A percentile compares a stretch with the other conserved stretches of the same genome.
phyloP scores from a whole-genome alignment of 1,140 invertebrate genomes.

The Lysiphlebus fabarum region DNA sequence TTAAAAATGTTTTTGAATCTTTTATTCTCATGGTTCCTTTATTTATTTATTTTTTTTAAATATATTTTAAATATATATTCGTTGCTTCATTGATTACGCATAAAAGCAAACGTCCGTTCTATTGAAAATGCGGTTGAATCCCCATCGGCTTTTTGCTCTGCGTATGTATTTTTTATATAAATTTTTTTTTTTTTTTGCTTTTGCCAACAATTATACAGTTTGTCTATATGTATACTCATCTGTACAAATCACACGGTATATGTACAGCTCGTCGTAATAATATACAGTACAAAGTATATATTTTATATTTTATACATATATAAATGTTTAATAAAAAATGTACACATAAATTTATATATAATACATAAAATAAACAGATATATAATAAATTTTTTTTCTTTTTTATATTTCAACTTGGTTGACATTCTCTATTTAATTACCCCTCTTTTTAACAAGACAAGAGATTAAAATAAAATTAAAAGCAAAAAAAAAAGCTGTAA shows the following conservation, averaged over 20 bases:
- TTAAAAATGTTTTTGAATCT: constrained; percentile 4
- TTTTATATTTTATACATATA: too few relatives aligned
- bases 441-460: neutral
- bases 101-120: constrained; percentile 14
- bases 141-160: too few relatives aligned
- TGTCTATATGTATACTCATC: constrained; percentile 6
- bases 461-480: too few relatives aligned
- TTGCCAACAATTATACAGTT: neutral
- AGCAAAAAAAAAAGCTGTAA: neutral
- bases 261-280: too few relatives aligned
- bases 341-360: too few relatives aligned
- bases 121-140: neutral
- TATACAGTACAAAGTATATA: too few relatives aligned
- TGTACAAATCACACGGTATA: constrained; percentile 15
- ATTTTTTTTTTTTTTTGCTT: neutral
- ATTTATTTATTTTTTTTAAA: too few relatives aligned
- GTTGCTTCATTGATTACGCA: constrained; percentile 11
- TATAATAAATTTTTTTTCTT: neutral
- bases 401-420: constrained; percentile 5
- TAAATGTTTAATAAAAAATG: too few relatives aligned
- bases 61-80: neutral
- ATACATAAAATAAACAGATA: too few relatives aligned
- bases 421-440: constrained; percentile 13
- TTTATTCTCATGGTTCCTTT: neutral
- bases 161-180: neutral